Percentiles rank a stretch among this genome's conserved stretches.
Evolutionary conservation across 2,797 vertebrate genomes (phyloP).

Genomic region (Scolopax bukidnonensis): DNA sequence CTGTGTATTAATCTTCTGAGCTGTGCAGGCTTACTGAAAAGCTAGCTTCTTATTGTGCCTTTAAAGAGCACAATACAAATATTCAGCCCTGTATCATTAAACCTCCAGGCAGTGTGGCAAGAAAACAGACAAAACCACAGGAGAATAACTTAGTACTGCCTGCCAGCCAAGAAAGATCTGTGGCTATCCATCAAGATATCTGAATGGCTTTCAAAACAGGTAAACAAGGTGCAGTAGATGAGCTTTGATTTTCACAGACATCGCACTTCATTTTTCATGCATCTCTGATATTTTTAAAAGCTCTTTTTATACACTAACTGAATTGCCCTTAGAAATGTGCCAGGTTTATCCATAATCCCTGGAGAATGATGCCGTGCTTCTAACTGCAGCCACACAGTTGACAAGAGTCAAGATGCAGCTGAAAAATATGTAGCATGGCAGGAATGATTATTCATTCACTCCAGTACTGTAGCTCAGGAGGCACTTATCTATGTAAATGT

Average conservation of each 20-base stretch:
- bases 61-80: conserved; percentile 39
- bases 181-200: neutral
- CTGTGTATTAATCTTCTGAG: neutral
- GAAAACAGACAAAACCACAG: neutral
- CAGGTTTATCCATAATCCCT: neutral
- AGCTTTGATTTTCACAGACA: conserved; percentile 1
- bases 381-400: neutral
- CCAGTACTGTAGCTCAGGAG: conserved; percentile 10
- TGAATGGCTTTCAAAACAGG: neutral
- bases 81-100: neutral
- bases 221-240: neutral
- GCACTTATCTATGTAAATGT: conserved; percentile 13
- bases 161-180: neutral
- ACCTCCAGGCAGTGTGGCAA: neutral
- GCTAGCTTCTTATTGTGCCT: neutral
- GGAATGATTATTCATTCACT: conserved; percentile 20
- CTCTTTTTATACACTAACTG: neutral
- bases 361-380: neutral
- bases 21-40: neutral
- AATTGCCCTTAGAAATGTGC: conserved; percentile 33
- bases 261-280: neutral
- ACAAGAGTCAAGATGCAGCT: conserved; percentile 18
- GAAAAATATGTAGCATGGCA: neutral
- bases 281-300: conserved; percentile 29
- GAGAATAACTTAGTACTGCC: neutral